Evolutionary conservation across 2,797 vertebrate species (phyloP).

Genomic region (Lerista edwardsae): DNA sequence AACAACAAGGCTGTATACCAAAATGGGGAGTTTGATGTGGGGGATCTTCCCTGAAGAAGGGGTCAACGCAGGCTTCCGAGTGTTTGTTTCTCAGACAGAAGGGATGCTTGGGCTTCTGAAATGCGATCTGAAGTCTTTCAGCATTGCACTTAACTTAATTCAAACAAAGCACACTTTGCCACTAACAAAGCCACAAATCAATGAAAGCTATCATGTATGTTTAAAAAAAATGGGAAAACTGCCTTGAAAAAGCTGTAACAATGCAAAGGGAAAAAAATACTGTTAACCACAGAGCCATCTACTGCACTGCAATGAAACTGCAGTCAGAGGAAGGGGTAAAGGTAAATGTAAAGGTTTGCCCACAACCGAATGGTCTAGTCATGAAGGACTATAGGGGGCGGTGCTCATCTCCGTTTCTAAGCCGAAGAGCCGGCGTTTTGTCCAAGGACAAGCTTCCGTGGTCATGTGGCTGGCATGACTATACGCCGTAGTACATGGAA

Average conservation of each 20-base stretch:
- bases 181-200: constrained; percentile 37
- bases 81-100: not conserved
- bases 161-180: constrained; percentile 27
- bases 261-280: constrained; percentile 54
- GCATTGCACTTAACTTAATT: not conserved
- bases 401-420: too few species aligned
- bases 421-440: too few species aligned
- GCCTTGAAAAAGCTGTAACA: constrained; percentile 40
- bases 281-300: constrained; percentile 80
- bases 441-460: too few species aligned
- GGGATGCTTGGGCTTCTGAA: not conserved
- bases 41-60: not conserved
- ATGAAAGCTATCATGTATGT: constrained; percentile 44
- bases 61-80: constrained; percentile 18
- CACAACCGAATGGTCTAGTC: constrained; percentile 20
- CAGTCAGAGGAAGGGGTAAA: constrained; percentile 55
- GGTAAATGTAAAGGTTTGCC: not conserved
- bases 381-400: too few species aligned
- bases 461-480: too few species aligned
- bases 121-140: not conserved
- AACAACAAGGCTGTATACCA: not conserved
- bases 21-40: not conserved
- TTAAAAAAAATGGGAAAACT: constrained; percentile 34
- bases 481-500: too few species aligned
- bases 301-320: constrained; percentile 71